These are phyloP conservation scores for Ptychoptera contaminata DNA, from an alignment of 2,888 invertebrate genomes.

Conservation along the genomic window DNA sequence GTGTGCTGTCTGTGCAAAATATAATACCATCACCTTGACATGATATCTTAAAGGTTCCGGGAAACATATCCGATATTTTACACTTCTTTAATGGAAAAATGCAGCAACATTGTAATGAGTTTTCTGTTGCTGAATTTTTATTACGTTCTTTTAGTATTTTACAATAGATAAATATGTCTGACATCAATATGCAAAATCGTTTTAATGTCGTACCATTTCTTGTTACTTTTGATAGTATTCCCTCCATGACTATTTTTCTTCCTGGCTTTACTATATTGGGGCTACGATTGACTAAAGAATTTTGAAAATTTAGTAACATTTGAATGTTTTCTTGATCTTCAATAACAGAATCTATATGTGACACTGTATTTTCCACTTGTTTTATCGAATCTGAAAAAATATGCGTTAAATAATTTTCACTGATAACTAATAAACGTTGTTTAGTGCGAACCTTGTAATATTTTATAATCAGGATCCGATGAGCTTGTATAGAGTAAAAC, in stretches of 20 bases:
- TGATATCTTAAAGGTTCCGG: conserved; percentile 41
- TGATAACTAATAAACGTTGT: not conserved
- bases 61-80: conserved; percentile 39
- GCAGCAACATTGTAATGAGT: conserved; percentile 45
- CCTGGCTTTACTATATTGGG: conserved; percentile 47
- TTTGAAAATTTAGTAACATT: conserved; percentile 49
- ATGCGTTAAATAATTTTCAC: no score
- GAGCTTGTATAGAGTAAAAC: conserved; percentile 42
- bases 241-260: conserved; percentile 52
- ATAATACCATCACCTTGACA: conserved; percentile 42
- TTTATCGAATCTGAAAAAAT: conserved; percentile 41
- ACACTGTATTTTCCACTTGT: conserved; percentile 49
- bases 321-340: conserved; percentile 57
- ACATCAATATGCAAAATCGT: conserved; percentile 53
- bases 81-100: conserved; percentile 57
- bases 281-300: conserved; percentile 40
- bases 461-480: conserved; percentile 38
- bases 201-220: conserved; percentile 34
- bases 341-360: conserved; percentile 56
- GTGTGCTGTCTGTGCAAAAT: conserved; percentile 37
- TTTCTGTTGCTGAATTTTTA: conserved; percentile 36
- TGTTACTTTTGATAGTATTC: conserved; percentile 41
- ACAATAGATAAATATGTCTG: conserved; percentile 58
- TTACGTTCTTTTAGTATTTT: conserved; percentile 36
- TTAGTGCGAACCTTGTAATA: conserved; percentile 31